Conservation (phyloP, 2,113 vertebrate genomes). For the Labrus mixtus region DNA sequence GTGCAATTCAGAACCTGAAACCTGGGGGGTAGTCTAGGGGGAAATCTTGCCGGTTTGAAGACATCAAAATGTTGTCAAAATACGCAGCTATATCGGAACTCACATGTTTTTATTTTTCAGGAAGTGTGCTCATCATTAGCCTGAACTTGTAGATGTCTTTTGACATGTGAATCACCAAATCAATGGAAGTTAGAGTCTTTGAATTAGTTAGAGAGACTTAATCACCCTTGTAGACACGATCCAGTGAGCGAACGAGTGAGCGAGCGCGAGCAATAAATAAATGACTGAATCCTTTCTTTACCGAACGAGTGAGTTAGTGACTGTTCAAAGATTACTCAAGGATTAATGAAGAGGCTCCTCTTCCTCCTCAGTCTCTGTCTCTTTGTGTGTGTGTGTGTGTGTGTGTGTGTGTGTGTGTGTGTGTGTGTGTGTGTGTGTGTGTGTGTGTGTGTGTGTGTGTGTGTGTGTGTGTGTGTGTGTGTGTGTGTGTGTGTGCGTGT, state of each 20-base stretch:
- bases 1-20: no score
- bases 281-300: neutral
- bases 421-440: no score
- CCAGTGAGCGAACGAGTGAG: neutral
- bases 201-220: neutral
- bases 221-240: neutral
- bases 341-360: conserved; percentile 40
- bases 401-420: neutral
- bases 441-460: neutral
- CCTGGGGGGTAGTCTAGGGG: no score
- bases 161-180: neutral
- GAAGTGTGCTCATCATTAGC: no score
- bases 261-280: neutral
- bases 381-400: neutral
- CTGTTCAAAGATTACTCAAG: conserved; percentile 10
- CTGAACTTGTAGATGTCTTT: neutral
- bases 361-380: neutral
- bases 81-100: no score
- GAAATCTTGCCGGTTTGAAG: no score
- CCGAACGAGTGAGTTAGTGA: conserved; percentile 4
- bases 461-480: neutral
- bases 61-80: no score
- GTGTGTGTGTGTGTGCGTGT: no score
- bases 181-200: neutral
- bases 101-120: no score